A percentile compares a stretch with the other conserved stretches of the same genome.
phyloP scores from a whole-genome alignment of 92 coral and sea anemone genomes.

The Ricordea florida region DNA sequence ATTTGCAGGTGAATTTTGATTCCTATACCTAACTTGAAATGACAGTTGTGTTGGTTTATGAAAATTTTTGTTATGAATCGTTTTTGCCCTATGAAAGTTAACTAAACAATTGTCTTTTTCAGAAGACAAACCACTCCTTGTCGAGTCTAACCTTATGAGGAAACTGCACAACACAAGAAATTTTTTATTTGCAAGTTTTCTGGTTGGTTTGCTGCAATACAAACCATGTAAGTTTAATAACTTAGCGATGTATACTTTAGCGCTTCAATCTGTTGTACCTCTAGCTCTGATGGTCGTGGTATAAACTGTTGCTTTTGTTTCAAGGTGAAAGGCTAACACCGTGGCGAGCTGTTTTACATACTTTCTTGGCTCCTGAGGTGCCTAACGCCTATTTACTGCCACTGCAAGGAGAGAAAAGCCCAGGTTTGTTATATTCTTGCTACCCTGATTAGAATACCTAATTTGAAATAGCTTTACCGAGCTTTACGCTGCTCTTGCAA shows the following conservation, averaged over 20 bases:
- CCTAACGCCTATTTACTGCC: constrained; percentile 52
- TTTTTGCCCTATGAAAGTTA: too few species aligned
- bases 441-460: background rate
- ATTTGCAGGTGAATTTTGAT: constrained; percentile 38
- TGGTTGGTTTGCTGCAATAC: constrained; percentile 77
- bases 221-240: constrained; percentile 71
- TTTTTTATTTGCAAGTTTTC: constrained; percentile 79
- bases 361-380: constrained; percentile 67
- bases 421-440: constrained; percentile 22
- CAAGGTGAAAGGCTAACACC: constrained; percentile 72
- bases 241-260: background rate
- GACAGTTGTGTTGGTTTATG: background rate
- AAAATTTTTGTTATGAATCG: too few species aligned
- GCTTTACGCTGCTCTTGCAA: background rate
- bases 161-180: constrained; percentile 69
- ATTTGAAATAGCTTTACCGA: background rate
- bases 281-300: background rate
- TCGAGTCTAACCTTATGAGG: constrained; percentile 59
- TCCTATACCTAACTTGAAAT: background rate
- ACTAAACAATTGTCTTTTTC: too few species aligned
- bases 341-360: constrained; percentile 67
- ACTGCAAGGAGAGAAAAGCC: background rate
- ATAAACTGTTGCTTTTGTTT: background rate
- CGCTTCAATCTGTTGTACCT: background rate
- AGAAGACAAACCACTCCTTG: background rate